Evolutionary conservation across 2,113 vertebrate genomes (phyloP), one percentile per base, ranked within the genome.

Genomic region (Vidua chalybeata): DNA sequence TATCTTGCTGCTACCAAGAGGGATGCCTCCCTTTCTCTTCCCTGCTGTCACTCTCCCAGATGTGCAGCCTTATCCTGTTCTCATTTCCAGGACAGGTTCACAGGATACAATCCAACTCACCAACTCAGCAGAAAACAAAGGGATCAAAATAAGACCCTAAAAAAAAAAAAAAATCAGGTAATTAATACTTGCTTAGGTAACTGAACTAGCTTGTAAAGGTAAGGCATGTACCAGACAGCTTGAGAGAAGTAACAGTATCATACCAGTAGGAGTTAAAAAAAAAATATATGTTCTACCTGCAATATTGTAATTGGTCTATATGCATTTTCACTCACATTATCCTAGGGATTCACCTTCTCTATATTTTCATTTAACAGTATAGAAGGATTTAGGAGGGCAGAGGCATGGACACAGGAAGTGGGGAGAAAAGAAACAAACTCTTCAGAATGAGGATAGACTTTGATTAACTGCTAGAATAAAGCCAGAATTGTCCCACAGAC

Each of bases 351-450:
- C 17, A 63, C 4, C 4, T 28, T 63, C 27, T 79, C 48, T 62
- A 6, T 3, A 13, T 17, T 72, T 85, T 39, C 2, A 31, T 69
- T 78, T 35, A 55, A 71, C 2, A 2, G 2, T 7, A 54, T 6
- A 48, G 27, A 62, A 84, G 31, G 6, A 21, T 10, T 18, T 51
- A 19, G 17, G 14, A 13, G 2, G 6, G 13, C 3, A 10, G 2
- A 7, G 7, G 2, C 2, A 4, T 4, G 4, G 10, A 15, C 6
- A 9, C 1, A 19, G 2, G 23, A 63, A n/a, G 8, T 2, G 2
- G 5, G 21, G 10, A 52, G 10, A 49, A 67, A 61, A 78, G 23
- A 58, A 73, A 43, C 6, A 26, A 45, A 33, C 5, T 24, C 18
- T 15, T 67, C 7, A 8, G 3, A 76, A 33, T 55, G 13, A 83